These are phyloP conservation scores for Cephus pulcher DNA, from an alignment of 2,888 invertebrate genomes.

Conservation along the genomic window DNA sequence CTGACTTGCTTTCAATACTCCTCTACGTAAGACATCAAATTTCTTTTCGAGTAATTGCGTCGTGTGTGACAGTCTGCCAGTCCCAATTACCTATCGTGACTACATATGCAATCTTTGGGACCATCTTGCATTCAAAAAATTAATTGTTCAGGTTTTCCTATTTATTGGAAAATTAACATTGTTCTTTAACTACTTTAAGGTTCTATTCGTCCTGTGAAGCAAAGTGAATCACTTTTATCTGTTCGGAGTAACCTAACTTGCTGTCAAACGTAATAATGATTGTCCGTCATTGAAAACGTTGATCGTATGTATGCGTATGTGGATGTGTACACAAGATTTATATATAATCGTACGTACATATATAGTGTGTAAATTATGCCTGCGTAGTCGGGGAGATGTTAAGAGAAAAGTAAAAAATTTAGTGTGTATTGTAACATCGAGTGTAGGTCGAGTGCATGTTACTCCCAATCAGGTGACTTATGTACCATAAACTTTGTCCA, in stretches of 20 bases:
- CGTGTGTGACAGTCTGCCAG: neutral
- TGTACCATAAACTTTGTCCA: neutral
- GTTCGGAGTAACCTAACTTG: neutral
- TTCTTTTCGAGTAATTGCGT: slow-evolving; percentile 1
- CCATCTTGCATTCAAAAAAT: neutral
- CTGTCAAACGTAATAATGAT: neutral
- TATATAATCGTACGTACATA: neutral
- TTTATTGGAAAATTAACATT: neutral
- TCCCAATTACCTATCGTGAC: neutral
- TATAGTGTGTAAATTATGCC: neutral
- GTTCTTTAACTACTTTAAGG: neutral
- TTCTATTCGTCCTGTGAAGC: neutral
- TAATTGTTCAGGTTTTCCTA: neutral
- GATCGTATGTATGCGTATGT: neutral
- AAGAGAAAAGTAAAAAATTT: neutral
- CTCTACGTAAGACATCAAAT: slow-evolving; percentile 3
- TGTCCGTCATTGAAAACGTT: slow-evolving; percentile 1
- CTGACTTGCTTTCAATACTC: neutral
- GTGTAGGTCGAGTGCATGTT: neutral
- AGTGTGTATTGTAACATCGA: neutral
- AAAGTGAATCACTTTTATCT: neutral
- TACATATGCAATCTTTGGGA: neutral
- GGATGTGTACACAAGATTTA: neutral
- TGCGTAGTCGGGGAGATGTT: neutral
- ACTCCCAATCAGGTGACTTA: neutral